phyloP scores from a whole-genome alignment of 2,797 vertebrate species.

The Xyrichtys novacula region DNA sequence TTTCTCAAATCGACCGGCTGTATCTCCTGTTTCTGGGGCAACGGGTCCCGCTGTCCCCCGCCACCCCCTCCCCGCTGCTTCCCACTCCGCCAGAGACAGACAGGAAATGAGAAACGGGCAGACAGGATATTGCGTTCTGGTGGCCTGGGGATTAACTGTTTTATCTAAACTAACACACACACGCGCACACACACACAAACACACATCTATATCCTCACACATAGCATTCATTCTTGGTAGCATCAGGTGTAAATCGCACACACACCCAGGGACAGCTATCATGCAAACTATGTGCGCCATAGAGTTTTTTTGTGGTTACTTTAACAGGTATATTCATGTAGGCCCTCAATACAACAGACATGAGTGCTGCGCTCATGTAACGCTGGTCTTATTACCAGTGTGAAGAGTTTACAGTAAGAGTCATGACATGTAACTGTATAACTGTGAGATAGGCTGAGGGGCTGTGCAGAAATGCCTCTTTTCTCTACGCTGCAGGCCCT shows the following conservation, averaged over 20 bases:
- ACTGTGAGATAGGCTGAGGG: constrained; percentile 46
- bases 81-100: constrained; percentile 87
- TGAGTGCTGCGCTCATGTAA: constrained; percentile 37
- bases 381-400: constrained; percentile 43
- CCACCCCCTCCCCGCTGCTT: constrained; percentile 76
- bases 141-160: constrained; percentile 91
- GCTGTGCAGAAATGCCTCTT: constrained; percentile 37
- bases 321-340: constrained; percentile 59
- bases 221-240: constrained; percentile 77
- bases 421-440: constrained; percentile 55
- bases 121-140: constrained; percentile 96
- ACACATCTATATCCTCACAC: constrained; percentile 68
- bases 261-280: constrained; percentile 61
- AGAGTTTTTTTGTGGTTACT: constrained; percentile 61
- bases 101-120: constrained; percentile 94
- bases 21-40: constrained; percentile 91
- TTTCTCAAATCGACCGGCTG: constrained; percentile 86
- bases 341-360: constrained; percentile 41
- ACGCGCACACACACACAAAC: constrained; percentile 46
- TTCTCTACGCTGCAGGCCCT: constrained; percentile 1
- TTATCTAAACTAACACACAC: constrained; percentile 89
- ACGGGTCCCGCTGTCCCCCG: constrained; percentile 84
- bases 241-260: constrained; percentile 76
- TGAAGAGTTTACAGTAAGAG: constrained; percentile 33
- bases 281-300: constrained; percentile 58